phyloP scores from a whole-genome alignment of 2,888 invertebrate genomes.

The Leptinotarsa tumamoca region DNA sequence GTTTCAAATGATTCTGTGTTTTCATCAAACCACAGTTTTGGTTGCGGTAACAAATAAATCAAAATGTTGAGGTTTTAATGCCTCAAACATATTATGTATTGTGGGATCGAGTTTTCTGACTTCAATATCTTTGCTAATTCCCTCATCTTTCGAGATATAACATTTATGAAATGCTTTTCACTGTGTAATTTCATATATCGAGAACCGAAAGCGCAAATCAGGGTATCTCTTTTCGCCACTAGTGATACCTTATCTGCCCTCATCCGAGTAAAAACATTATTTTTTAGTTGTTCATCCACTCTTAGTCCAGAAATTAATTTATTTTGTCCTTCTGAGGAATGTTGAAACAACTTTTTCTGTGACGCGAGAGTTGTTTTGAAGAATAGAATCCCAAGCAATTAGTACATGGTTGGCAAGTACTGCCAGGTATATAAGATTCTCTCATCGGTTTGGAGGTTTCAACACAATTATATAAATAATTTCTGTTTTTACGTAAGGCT shows the following conservation, averaged over 20 bases:
- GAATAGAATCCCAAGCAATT: slow-evolving; percentile 51
- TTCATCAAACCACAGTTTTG: slow-evolving; percentile 7
- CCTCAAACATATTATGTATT: slow-evolving; percentile 17
- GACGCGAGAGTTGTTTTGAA: slow-evolving; percentile 45
- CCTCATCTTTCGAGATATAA: slow-evolving; percentile 26
- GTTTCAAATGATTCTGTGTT: slow-evolving; percentile 1
- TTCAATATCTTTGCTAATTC: slow-evolving; percentile 14
- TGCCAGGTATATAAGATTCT: slow-evolving; percentile 7
- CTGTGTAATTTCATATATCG: slow-evolving; percentile 40
- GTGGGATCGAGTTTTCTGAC: slow-evolving; percentile 7
- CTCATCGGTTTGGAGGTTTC: slow-evolving; percentile 38
- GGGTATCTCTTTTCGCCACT: slow-evolving; percentile 36
- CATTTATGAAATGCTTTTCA: slow-evolving; percentile 38
- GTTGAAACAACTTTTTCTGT: slow-evolving; percentile 44
- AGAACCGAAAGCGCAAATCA: slow-evolving; percentile 40
- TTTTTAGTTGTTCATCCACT: slow-evolving; percentile 25
- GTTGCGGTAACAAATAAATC: slow-evolving; percentile 16
- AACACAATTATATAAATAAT: slow-evolving; percentile 37
- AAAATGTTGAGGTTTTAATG: slow-evolving; percentile 23
- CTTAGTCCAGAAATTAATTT: slow-evolving; percentile 27
- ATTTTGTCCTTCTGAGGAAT: slow-evolving; percentile 32
- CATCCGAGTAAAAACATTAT: slow-evolving; percentile 27
- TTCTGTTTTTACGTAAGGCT: slow-evolving; percentile 41
- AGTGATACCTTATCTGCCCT: slow-evolving; percentile 31
- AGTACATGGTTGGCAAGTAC: slow-evolving; percentile 40